Base-by-base conservation (phyloP, 2,797 vertebrate genomes). In the Hylomyscus alleni region DNA sequence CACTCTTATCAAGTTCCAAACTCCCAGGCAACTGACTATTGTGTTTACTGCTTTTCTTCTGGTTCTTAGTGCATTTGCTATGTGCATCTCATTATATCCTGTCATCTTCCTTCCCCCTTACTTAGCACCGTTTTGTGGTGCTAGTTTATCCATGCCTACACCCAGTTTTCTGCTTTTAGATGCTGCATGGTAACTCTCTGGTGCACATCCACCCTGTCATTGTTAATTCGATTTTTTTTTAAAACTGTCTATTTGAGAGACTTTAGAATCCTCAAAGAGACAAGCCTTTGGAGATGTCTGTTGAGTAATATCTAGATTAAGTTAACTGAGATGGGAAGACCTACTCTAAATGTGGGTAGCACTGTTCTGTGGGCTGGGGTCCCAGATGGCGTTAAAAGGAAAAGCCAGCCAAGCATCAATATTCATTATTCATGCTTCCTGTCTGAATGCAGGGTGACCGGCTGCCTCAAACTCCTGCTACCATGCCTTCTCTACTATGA, bases 1-100 rank as follows among this genome's bases (percentile, higher is more conserved):
- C 37, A 50, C 10, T 93, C 54, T 62, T 81, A 62, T 77, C 62
- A 50, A 85, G 29, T 93, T 77, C 73, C 24, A 89, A 15, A 76
- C 20, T 94, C 84, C 56, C 13, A 92, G 84, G 37, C 60, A 92
- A 54, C 76, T 56, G 73, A 69, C 22, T 89, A 47, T 34, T 73
- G 34, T 94, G 47, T 86, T 94, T 87, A 72, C 44, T 56, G 73
- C 77, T 31, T 78, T 58, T 3, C 47, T 52, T 83, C 92, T 85
- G 69, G 60, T 75, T 76, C 94, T 82, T 83, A 31, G 34, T 95
- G 90, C 80, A 87, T 89, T 85, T 84, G 40, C 86, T 90, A 67
- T 77, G 44, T 85, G n/a, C 62, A n/a, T 73, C 56, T 65, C 52
- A 26, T 96, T 86, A 24, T 22, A 56, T 13, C 47, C 52, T 15